Conservation (phyloP, 2,113 vertebrate species). For the Salvator merianae region DNA sequence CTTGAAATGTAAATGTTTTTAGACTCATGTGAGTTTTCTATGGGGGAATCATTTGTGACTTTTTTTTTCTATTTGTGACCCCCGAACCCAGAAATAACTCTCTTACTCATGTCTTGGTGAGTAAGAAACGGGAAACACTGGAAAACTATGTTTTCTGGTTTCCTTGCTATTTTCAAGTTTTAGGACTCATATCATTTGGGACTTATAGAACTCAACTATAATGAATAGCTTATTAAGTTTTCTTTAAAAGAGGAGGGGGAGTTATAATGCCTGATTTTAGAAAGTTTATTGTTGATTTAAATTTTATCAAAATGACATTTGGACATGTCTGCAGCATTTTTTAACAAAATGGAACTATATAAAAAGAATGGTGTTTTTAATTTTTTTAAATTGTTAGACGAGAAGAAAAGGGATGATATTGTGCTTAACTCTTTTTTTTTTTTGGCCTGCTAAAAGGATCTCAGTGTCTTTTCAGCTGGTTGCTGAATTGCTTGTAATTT, state of each 20-base stretch:
- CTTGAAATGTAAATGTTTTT: no score
- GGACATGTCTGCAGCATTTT: background rate
- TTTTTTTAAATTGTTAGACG: background rate
- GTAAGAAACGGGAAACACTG: no score
- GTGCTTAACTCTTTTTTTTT: conserved; percentile 9
- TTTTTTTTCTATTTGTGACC: no score
- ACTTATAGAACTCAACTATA: no score
- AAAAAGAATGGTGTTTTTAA: background rate
- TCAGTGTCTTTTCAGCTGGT: background rate
- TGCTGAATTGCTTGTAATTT: conserved; percentile 39
- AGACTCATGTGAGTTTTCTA: no score
- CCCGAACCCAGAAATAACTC: no score
- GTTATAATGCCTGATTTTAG: background rate
- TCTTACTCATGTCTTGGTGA: no score
- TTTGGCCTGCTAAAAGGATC: background rate
- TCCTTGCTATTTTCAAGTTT: no score
- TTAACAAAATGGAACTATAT: background rate
- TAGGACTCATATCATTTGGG: no score
- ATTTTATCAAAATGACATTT: background rate
- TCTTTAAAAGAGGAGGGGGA: background rate
- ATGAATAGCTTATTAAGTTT: no score
- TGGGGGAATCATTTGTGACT: no score
- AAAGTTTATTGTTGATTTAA: background rate
- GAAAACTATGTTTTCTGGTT: no score
- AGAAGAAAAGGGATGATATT: conserved; percentile 16